Conservation (phyloP, 2,113 vertebrate genomes). For the Galeopterus variegatus region DNA sequence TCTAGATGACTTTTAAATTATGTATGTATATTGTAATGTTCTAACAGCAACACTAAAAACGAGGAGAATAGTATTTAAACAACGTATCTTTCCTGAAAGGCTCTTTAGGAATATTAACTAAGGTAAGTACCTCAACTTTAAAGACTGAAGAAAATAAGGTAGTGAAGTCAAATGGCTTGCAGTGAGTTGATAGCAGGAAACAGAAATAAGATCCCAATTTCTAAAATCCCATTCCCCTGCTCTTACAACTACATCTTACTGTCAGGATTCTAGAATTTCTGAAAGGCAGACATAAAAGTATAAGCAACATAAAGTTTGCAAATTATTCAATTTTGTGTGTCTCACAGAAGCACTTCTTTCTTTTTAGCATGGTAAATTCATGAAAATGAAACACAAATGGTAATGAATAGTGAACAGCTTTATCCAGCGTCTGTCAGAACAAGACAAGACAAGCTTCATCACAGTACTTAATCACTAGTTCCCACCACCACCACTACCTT, state of each 20-base stretch:
- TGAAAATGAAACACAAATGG: neutral
- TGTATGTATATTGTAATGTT: neutral
- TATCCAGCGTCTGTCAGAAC: neutral
- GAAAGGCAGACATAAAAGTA: conserved; percentile 26
- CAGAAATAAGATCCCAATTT: neutral
- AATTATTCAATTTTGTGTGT: conserved; percentile 50
- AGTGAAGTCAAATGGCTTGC: neutral
- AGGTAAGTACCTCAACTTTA: neutral
- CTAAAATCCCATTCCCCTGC: neutral
- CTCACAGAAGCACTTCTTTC: neutral
- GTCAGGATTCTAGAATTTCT: conserved; percentile 29
- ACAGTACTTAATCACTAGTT: neutral
- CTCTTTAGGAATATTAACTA: conserved; percentile 24
- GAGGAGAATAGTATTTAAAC: neutral
- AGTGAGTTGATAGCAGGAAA: neutral
- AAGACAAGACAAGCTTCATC: neutral
- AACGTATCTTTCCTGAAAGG: neutral
- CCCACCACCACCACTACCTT: neutral
- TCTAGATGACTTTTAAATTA: conserved; percentile 50
- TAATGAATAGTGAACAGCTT: conserved; percentile 53
- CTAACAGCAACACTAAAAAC: neutral
- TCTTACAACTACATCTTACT: neutral
- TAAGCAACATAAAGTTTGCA: neutral
- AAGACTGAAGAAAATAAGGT: neutral
- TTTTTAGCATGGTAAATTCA: conserved; percentile 6